Percentiles rank a stretch among this genome's conserved stretches.
Evolutionary conservation across 2,888 invertebrate species (phyloP).

Genomic region (Cordylochernes scorpioides): DNA sequence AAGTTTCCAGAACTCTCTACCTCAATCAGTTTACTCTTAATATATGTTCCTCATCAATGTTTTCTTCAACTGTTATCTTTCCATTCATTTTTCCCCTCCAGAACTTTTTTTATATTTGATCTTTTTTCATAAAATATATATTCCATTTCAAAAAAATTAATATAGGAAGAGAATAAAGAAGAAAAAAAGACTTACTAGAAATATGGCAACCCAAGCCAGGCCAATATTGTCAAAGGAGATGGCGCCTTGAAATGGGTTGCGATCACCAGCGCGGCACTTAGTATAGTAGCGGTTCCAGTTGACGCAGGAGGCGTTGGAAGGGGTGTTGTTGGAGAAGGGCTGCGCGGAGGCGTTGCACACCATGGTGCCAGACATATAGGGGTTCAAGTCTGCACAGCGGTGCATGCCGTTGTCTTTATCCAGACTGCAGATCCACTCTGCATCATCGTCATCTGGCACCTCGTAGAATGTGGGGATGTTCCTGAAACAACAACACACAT

Average conservation of each 20-base stretch:
- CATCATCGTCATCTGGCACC: slow-evolving; percentile 21
- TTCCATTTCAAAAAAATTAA: too few species aligned
- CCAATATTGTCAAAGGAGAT: slow-evolving; percentile 99
- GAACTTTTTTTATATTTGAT: not conserved
- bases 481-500: slow-evolving; percentile 17
- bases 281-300: slow-evolving; percentile 99
- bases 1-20: too few species aligned
- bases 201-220: slow-evolving; percentile 94
- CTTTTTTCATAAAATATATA: too few species aligned
- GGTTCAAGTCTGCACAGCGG: slow-evolving; percentile 52
- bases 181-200: slow-evolving; percentile 50
- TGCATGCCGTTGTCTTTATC: slow-evolving; percentile 87
- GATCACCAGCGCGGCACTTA: slow-evolving; percentile 63
- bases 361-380: slow-evolving; percentile 38
- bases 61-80: not conserved
- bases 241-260: slow-evolving; percentile 94
- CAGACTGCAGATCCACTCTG: slow-evolving; percentile 89
- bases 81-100: not conserved
- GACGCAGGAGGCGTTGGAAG: slow-evolving; percentile 44
- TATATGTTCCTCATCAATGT: too few species aligned
- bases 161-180: too few species aligned
- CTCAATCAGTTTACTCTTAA: too few species aligned
- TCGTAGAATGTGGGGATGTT: slow-evolving; percentile 46
- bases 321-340: slow-evolving; percentile 17
- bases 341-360: slow-evolving; percentile 48